A percentile compares a stretch with the other conserved stretches of the same genome.
Evolutionary conservation across 2,797 vertebrate genomes (phyloP).

Genomic region (Antrozous pallidus): DNA sequence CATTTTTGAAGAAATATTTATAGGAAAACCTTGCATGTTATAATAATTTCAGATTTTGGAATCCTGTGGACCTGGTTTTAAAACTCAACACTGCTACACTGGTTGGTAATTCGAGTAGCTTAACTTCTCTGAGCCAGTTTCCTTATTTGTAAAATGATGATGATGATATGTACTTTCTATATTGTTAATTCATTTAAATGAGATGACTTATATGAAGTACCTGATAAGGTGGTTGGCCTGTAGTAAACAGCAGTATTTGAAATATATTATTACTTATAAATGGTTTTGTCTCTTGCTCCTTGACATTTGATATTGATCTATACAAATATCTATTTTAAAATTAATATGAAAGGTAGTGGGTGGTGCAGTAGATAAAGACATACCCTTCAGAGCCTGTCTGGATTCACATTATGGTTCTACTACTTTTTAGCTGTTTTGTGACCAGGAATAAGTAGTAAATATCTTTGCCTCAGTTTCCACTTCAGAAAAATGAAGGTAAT

Average conservation of each 20-base stretch:
- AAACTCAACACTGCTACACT: not conserved
- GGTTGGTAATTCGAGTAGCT: not conserved
- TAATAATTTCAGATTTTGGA: slow-evolving; percentile 9
- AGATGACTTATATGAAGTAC: slow-evolving; percentile 12
- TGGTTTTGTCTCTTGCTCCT: not conserved
- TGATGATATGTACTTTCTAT: not conserved
- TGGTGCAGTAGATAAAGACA: not conserved
- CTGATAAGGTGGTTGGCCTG: not conserved
- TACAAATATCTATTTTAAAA: slow-evolving; percentile 4
- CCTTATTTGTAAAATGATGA: slow-evolving; percentile 6
- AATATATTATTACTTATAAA: slow-evolving; percentile 4
- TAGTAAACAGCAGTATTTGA: slow-evolving; percentile 15
- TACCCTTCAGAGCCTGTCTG: not conserved
- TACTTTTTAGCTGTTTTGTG: not conserved
- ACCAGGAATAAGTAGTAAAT: not conserved
- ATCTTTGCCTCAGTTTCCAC: not conserved
- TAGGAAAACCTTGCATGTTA: not conserved
- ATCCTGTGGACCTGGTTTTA: not conserved
- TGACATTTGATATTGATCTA: not conserved
- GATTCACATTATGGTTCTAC: not conserved
- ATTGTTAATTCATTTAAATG: slow-evolving; percentile 38
- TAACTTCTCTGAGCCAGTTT: not conserved
- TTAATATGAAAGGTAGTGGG: not conserved
- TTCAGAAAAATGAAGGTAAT: not conserved
- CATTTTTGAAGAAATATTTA: slow-evolving; percentile 3